Percentiles rank a stretch among this genome's conserved stretches.
Conservation (phyloP, 1,140 invertebrate genomes). For the Drosophila kikkawai region DNA sequence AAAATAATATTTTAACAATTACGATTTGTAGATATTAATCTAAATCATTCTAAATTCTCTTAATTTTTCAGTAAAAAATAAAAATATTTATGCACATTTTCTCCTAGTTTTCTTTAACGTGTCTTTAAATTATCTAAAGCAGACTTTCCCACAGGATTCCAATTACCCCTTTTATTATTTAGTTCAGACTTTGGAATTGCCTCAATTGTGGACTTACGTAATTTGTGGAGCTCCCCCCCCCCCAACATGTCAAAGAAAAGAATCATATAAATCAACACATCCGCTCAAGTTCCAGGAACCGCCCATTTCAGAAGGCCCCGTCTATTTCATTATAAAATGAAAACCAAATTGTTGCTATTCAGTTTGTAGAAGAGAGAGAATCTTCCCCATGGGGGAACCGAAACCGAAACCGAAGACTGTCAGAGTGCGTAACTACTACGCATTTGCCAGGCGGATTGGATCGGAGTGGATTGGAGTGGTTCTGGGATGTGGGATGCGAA, state of each 20-base stretch:
- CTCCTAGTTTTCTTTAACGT: not conserved
- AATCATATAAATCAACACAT: conserved; percentile 79
- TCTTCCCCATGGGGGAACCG: conserved; percentile 12
- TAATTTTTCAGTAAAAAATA: no score
- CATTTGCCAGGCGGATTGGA: conserved; percentile 62
- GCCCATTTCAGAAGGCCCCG: conserved; percentile 50
- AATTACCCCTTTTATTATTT: conserved; percentile 42
- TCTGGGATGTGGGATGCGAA: conserved; percentile 6
- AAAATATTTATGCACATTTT: not conserved
- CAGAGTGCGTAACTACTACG: conserved; percentile 75
- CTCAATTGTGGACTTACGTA: conserved; percentile 73
- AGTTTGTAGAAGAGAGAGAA: conserved; percentile 36
- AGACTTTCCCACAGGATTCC: conserved; percentile 68
- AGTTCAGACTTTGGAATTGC: conserved; percentile 54
- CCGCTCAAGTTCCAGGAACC: conserved; percentile 78
- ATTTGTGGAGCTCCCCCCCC: conserved; percentile 19
- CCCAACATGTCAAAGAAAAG: conserved; percentile 13
- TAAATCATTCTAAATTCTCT: no score
- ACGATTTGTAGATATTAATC: no score
- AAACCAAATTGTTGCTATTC: conserved; percentile 70
- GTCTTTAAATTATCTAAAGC: not conserved
- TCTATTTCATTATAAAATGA: conserved; percentile 69
- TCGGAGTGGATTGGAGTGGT: conserved; percentile 23
- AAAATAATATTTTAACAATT: no score
- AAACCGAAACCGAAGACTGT: conserved; percentile 21